Conservation (phyloP, 2,888 invertebrate genomes). For the Lumbricus terrestris region DNA sequence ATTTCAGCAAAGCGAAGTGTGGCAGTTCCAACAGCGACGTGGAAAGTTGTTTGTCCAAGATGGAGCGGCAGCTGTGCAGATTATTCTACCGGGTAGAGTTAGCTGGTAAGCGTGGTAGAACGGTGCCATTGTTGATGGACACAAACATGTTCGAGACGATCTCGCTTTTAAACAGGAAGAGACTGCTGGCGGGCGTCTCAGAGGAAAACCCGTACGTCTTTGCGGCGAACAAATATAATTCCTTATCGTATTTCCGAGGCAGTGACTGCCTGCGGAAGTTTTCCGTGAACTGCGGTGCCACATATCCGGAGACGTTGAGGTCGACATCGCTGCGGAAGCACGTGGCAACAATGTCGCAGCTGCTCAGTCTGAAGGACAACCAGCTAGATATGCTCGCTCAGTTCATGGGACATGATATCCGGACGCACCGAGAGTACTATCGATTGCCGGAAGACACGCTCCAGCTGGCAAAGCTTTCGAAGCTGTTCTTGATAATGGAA, state of each 20-base stretch:
- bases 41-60: neutral
- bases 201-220: neutral
- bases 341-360: slow-evolving; percentile 32
- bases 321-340: slow-evolving; percentile 35
- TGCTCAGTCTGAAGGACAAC: slow-evolving; percentile 33
- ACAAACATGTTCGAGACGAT: neutral
- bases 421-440: slow-evolving; percentile 33
- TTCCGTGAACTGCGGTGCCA: slow-evolving; percentile 15
- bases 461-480: slow-evolving; percentile 30
- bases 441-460: slow-evolving; percentile 28
- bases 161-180: neutral
- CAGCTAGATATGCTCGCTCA: slow-evolving; percentile 32
- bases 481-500: slow-evolving; percentile 31
- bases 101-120: neutral
- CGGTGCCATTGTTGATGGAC: neutral
- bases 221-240: neutral
- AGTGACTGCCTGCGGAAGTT: slow-evolving; percentile 14
- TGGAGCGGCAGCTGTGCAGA: neutral
- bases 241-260: neutral
- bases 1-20: neutral
- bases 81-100: slow-evolving; percentile 6
- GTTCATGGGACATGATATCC: slow-evolving; percentile 33
- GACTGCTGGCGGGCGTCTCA: neutral
- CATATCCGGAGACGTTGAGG: slow-evolving; percentile 22
- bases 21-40: neutral